phyloP scores from a whole-genome alignment of 1,140 invertebrate genomes.

The Drosophila subpulchrella region DNA sequence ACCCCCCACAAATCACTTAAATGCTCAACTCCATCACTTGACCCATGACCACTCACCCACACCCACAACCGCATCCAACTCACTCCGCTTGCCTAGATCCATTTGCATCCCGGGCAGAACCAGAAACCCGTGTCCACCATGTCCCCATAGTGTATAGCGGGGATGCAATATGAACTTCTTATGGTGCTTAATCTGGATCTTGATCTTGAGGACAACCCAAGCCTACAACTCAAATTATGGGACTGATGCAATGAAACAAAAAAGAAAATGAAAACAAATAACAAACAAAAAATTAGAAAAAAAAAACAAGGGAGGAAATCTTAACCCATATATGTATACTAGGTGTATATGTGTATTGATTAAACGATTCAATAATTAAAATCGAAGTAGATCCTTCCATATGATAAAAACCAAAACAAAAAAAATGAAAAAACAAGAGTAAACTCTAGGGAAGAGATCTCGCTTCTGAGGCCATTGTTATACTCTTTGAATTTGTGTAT shows the following conservation, averaged over 20 bases:
- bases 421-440: conserved; percentile 16
- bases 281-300: conserved; percentile 1
- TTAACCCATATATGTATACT: conserved; percentile 35
- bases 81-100: conserved; percentile 23
- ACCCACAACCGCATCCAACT: conserved; percentile 12
- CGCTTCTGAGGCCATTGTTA: conserved; percentile 39
- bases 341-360: conserved; percentile 42
- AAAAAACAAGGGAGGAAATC: conserved; percentile 42
- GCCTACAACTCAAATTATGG: conserved; percentile 76
- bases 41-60: not conserved
- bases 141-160: conserved; percentile 53
- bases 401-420: conserved; percentile 35
- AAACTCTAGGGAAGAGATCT: conserved; percentile 31
- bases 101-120: not conserved
- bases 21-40: conserved; percentile 10
- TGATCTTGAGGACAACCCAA: conserved; percentile 67
- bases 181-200: conserved; percentile 77
- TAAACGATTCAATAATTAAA: conserved; percentile 31
- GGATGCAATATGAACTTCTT: conserved; percentile 70
- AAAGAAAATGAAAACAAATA: conserved; percentile 21
- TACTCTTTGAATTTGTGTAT: conserved; percentile 49
- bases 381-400: conserved; percentile 73
- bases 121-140: conserved; percentile 4
- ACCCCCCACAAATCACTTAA: not conserved
- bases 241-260: conserved; percentile 77